Evolutionary conservation across 2,797 vertebrate species (phyloP), one percentile per base, ranked within the genome.

Genomic region (Oreochromis grahami): DNA sequence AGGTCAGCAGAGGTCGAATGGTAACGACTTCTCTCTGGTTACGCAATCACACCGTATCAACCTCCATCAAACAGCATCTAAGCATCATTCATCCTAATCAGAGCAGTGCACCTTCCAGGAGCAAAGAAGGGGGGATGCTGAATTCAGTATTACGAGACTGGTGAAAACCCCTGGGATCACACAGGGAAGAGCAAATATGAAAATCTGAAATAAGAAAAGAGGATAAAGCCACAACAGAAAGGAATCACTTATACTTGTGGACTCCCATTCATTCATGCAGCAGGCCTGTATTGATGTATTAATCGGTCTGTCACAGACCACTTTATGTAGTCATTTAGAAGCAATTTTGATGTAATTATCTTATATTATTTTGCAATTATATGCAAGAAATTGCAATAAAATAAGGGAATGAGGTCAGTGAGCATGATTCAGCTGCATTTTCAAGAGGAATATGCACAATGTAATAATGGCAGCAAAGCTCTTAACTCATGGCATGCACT

Each of bases 1-100:
- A 88, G 94, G 94, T 94, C 93, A 88, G 78, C 77, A 60, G 81
- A 88, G 95, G 93, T 94, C 91, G 94, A 91, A 94, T 93, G 92
- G 92, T 92, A 93, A 93, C 93, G 92, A 93, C 91, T 90, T 84
- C 91, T 78, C 89, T 88, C 84, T 88, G 83, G 88, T 94, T 94
- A 95, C 21, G 87, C 90, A 94, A 94, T 86, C 76, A 19, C 68
- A 85, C 50, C 68, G 1, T 76, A 92, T 92, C 89, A 79, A 78
- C 77, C 86, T 80, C 82, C 38, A 79, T 58, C 78, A 76, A 84
- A 81, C 3, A 38, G 55, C 82, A 90, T 85, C 81, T 34, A 26
- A 83, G 84, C 83, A 89, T 90, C 90, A 91, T 92, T 92, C 85
- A 93, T 93, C 91, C 93, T 94, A 90, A 94, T 94, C 92, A 93